A percentile compares a stretch with the other conserved stretches of the same genome.
These are phyloP conservation scores for Acronicta aceris DNA, from an alignment of 2,888 invertebrate species.

Conservation along the genomic window DNA sequence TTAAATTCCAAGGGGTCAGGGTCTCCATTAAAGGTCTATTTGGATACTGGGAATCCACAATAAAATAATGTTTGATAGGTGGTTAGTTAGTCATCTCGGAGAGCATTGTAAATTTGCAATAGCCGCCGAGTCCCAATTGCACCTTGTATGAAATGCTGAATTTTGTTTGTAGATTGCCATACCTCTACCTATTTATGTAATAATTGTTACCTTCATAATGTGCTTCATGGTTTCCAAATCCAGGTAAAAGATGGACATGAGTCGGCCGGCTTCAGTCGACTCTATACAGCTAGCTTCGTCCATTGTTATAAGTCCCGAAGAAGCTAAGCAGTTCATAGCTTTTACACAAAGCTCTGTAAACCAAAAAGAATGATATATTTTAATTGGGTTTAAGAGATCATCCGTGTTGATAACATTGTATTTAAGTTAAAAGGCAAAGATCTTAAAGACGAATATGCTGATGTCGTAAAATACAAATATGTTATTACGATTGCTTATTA, in stretches of 20 bases:
- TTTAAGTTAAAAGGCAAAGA: conserved; percentile 24
- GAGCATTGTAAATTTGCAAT: too few relatives aligned
- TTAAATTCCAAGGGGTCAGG: too few relatives aligned
- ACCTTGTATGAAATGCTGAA: too few relatives aligned
- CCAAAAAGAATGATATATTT: conserved; percentile 31
- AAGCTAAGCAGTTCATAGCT: conserved; percentile 92
- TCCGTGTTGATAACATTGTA: conserved; percentile 36
- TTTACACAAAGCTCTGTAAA: conserved; percentile 92
- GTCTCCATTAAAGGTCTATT: too few relatives aligned
- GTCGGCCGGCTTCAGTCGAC: conserved; percentile 90
- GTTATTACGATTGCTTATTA: too few relatives aligned
- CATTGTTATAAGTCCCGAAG: conserved; percentile 90
- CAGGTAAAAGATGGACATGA: conserved; percentile 93
- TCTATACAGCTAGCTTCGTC: conserved; percentile 87
- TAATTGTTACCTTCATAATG: conserved; percentile 88
- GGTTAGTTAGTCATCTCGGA: too few relatives aligned
- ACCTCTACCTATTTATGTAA: not conserved
- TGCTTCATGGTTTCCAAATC: conserved; percentile 93
- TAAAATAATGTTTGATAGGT: too few relatives aligned
- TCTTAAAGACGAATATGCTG: conserved; percentile 16
- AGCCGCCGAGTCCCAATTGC: too few relatives aligned
- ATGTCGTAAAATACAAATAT: conserved; percentile 11
- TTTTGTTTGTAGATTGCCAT: too few relatives aligned
- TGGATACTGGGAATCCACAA: too few relatives aligned
- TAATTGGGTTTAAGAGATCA: conserved; percentile 32